These are phyloP conservation scores for Tetheella fluctuosa DNA, from an alignment of 2,888 invertebrate genomes.

Conservation along the genomic window DNA sequence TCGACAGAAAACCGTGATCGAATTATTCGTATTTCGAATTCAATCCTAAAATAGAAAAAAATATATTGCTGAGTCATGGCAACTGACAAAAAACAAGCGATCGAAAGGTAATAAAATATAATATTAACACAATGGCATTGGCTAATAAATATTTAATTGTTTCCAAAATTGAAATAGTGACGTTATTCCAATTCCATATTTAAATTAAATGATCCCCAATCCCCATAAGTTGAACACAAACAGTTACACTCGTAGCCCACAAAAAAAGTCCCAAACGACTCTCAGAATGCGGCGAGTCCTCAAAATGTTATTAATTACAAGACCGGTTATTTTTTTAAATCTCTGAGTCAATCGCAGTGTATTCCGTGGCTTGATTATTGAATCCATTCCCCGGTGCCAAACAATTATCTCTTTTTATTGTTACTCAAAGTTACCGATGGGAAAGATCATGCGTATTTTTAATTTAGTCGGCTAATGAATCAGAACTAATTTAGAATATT, in stretches of 20 bases:
- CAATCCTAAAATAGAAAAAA: too few relatives aligned
- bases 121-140: too few relatives aligned
- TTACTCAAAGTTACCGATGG: background rate
- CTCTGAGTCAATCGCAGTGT: background rate
- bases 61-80: too few relatives aligned
- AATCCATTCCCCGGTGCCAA: constrained; percentile 30
- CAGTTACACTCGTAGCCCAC: constrained; percentile 6
- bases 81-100: too few relatives aligned
- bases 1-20: too few relatives aligned
- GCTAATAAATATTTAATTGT: background rate
- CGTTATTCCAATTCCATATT: constrained; percentile 1
- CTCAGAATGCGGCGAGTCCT: constrained; percentile 15
- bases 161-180: background rate
- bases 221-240: constrained; percentile 1
- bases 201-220: constrained; percentile 1
- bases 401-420: constrained; percentile 20
- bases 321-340: constrained; percentile 11
- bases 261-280: constrained; percentile 8
- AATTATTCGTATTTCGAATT: too few relatives aligned
- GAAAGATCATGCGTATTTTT: constrained; percentile 19
- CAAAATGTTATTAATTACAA: constrained; percentile 13
- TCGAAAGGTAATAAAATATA: background rate
- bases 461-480: constrained; percentile 20
- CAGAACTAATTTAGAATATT: constrained; percentile 4
- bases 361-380: constrained; percentile 19